Base-by-base conservation (phyloP, 2,113 vertebrate species). In the Scytalopus superciliaris region DNA sequence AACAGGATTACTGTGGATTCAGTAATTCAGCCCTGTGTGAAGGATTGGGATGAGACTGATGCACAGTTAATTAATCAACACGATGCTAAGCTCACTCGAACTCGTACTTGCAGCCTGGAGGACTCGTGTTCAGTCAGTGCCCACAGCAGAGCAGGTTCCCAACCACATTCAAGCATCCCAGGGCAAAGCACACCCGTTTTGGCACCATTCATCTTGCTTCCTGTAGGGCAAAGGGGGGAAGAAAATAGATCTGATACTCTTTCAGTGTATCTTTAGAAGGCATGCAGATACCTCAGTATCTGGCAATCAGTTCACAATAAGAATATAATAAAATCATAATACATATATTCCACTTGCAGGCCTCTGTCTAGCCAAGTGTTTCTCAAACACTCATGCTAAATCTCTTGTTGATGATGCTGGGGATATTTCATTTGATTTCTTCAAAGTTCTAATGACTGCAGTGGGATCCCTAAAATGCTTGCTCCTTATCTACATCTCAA, bases 81-180 rank as follows among this genome's bases (percentile, higher is more conserved):
- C 19, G 12, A 7, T 13, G 47, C 74, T 42, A 33, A 82, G 25
- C 35, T 70, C 37, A 53, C 45, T 62, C 9, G 0, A 62, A 79
- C 22, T 57, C 2, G 0, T 21, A 14, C 17, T n/a, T 35, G 33
- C 44, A 77, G 60, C 52, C 27, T 1, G 3, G 35, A 81, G 60
- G 37, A 59, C 22, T 7, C 53, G 4, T 0, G 2, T 42, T 30
- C n/a, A 33, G 55, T 2, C 11, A 0, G 39, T 14, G 55, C 30
- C 76, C 31, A n/a, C 37, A 31, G 33, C 0, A 1, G 30, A 57
- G 64, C 0, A 0, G n/a, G 42, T 35, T 52, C 25, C 49, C 59
- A 11, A 2, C 27, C 6, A 14, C 57, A 28, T 31, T 19, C 79
- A 13, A 0, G 1, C n/a, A 53, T 12, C 33, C 67, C 45, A 73